These are phyloP conservation scores for Leptoteleia sp. DNA, from an alignment of 1,140 invertebrate genomes.

Conservation along the genomic window DNA sequence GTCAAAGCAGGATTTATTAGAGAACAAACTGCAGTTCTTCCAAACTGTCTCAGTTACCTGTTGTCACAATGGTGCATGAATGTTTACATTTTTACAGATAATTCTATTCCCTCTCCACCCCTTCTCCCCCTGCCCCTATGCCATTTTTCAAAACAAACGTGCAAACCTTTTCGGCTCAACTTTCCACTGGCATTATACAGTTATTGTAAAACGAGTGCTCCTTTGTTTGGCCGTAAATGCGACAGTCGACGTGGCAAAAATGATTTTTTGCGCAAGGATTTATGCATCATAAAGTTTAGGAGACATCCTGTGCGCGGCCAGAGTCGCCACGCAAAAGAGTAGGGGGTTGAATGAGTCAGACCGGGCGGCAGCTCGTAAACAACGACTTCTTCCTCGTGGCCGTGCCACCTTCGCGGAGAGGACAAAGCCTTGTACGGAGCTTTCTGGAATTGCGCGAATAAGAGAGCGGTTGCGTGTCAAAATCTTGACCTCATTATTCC, in stretches of 20 bases:
- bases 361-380: conserved; percentile 51
- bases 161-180: no score
- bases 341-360: conserved; percentile 65
- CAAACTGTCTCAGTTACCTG: no score
- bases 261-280: conserved; percentile 31
- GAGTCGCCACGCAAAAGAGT: conserved; percentile 5
- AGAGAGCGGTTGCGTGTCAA: conserved; percentile 70
- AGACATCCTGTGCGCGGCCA: conserved; percentile 46
- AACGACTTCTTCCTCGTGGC: conserved; percentile 53
- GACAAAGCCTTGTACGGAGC: conserved; percentile 74
- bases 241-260: conserved; percentile 2
- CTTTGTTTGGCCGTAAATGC: not conserved
- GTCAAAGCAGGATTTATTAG: no score
- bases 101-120: no score
- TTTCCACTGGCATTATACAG: no score
- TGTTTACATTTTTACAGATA: no score
- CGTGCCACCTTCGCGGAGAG: conserved; percentile 42
- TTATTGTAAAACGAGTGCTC: no score
- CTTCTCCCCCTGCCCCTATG: no score
- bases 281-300: conserved; percentile 61
- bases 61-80: no score
- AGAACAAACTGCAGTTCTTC: no score
- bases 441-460: conserved; percentile 65
- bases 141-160: no score
- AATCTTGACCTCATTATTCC: conserved; percentile 75